These are phyloP conservation scores for Oceanodroma leucorhoa DNA, from an alignment of 2,797 vertebrate species.

Conservation along the genomic window DNA sequence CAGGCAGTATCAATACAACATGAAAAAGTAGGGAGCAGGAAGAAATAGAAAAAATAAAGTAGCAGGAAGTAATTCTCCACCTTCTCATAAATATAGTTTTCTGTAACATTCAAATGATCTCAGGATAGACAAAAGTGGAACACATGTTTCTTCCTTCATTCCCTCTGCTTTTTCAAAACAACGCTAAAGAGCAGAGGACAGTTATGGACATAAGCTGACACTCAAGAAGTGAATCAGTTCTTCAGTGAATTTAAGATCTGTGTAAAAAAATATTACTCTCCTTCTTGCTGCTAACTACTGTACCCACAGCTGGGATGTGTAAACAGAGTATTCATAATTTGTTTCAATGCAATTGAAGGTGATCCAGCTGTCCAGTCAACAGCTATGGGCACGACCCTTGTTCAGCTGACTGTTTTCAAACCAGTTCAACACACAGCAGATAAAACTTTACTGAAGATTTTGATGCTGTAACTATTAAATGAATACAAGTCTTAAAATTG, in stretches of 20 bases:
- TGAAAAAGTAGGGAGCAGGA: not conserved
- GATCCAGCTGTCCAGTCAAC: not conserved
- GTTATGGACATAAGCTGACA: not conserved
- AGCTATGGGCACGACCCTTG: rapidly evolving
- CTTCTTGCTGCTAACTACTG: not conserved
- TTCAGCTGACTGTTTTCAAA: not conserved
- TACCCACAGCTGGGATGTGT: not conserved
- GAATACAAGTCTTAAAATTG: not conserved
- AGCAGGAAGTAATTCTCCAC: not conserved
- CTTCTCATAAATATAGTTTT: not conserved
- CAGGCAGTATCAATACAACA: not conserved
- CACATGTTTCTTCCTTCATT: not conserved
- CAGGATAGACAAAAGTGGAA: not conserved
- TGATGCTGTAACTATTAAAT: not conserved
- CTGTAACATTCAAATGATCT: not conserved
- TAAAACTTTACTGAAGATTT: not conserved
- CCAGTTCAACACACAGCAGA: not conserved
- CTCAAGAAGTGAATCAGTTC: not conserved
- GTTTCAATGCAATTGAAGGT: not conserved
- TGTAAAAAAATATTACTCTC: not conserved
- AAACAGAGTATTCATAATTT: not conserved
- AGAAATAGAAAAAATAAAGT: not conserved
- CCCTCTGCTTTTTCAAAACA: not conserved
- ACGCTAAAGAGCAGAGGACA: not conserved
- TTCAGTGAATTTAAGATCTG: not conserved